Evolutionary conservation across 1,140 invertebrate species (phyloP), one percentile per base, ranked within the genome.

Genomic region (Neocloeon triangulifer): DNA sequence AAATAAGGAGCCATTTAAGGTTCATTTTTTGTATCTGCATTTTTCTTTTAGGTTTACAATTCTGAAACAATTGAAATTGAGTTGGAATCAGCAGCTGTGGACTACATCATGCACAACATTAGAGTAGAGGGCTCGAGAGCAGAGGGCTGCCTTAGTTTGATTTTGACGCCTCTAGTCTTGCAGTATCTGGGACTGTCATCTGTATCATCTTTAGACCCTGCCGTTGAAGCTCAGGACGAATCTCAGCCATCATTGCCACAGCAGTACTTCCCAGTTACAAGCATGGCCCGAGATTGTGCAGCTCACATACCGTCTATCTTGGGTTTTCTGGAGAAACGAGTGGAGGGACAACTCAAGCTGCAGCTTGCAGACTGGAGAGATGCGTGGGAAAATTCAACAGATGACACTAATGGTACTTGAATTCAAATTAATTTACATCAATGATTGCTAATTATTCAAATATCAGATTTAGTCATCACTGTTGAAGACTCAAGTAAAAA

Each of bases 1-100:
- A 29, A 49, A 46, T 38, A 35, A 38, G 8, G 39, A 41, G 32
- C 46, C 50, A 4, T 51, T 52, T 23, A 31, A 37, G 2, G 33
- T 52, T 28, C 38, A 35, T 13, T 46, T 51, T 44, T 10, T 27
- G 5, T 15, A 27, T 13, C 17, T 27, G 7, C 26, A 15, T 27
- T 27, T 27, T 10, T 13, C 40, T 38, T 35, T 18, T 20, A 10
- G 4, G 8, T 35, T 10, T 18, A 30, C 14, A 14, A 4, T 18
- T 19, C 1, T 37, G 17, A n/a, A 21, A 30, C 21, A 30, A 18
- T 26, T 14, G 27, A 39, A 33, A 23, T 23, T 36, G 27, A 40
- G 36, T 38, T 14, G 15, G 19, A 25, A 30, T 19, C 9, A 5
- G 19, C 19, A 25, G 30, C 30, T 25, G 13, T n/a, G 10, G 33